phyloP scores from a whole-genome alignment of 2,888 invertebrate species.

The Hypolimnas misippus region DNA sequence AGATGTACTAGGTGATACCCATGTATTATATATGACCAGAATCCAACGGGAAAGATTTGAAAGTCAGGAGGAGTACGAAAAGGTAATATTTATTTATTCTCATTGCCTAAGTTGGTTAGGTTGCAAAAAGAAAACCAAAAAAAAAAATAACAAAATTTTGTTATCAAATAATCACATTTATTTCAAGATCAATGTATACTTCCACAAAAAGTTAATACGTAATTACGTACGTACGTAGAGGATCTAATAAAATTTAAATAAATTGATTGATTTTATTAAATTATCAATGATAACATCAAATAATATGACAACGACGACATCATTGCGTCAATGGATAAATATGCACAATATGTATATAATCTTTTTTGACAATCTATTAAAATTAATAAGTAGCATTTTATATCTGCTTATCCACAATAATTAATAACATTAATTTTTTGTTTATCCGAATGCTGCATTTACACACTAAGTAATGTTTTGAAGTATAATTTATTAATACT shows the following conservation, averaged over 20 bases:
- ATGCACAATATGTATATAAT: constrained; percentile 2
- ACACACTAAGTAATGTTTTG: not conserved
- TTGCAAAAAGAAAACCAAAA: too few relatives aligned
- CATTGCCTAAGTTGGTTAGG: too few relatives aligned
- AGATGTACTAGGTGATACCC: constrained; percentile 95
- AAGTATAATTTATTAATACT: too few relatives aligned
- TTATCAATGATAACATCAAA: not conserved
- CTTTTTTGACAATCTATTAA: constrained; percentile 6
- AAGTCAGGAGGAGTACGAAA: constrained; percentile 92
- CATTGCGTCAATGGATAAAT: constrained; percentile 9
- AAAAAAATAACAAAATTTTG: too few relatives aligned
- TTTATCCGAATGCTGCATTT: not conserved
- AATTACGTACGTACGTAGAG: too few relatives aligned
- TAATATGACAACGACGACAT: not conserved
- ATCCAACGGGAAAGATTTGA: constrained; percentile 97
- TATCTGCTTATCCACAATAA: not conserved
- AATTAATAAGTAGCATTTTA: not conserved
- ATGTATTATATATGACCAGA: constrained; percentile 99
- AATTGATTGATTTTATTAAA: not conserved
- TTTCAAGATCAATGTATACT: constrained; percentile 6
- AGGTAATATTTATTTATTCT: constrained; percentile 80
- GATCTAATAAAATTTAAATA: not conserved
- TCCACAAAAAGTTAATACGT: not conserved
- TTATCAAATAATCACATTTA: constrained; percentile 3
- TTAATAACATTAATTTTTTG: not conserved